Conservation (phyloP, 1,140 invertebrate genomes). For the Drosophila punjabiensis region DNA sequence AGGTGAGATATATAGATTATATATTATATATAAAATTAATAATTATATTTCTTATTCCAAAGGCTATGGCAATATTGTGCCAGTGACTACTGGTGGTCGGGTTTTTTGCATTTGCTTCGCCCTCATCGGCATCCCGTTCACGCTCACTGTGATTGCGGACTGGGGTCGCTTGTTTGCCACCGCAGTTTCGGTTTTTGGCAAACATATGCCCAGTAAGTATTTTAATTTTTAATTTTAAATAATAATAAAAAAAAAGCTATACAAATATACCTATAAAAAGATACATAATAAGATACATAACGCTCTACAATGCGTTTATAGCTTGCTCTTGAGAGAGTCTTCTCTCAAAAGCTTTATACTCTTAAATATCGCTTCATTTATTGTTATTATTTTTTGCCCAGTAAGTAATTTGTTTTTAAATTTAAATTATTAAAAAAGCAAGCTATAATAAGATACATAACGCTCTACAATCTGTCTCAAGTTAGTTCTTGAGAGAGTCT, state of each 20-base stretch:
- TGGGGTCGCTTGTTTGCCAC: slow-evolving; percentile 95
- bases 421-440: too few species aligned
- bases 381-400: not conserved
- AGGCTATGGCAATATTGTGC: slow-evolving; percentile 98
- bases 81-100: slow-evolving; percentile 93
- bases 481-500: not conserved
- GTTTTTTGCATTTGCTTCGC: slow-evolving; percentile 97
- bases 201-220: slow-evolving; percentile 86
- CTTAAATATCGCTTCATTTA: not conserved
- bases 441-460: not conserved
- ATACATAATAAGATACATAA: not conserved
- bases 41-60: slow-evolving; percentile 56
- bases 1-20: slow-evolving; percentile 86
- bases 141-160: slow-evolving; percentile 96
- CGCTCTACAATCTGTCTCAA: not conserved
- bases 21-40: not conserved
- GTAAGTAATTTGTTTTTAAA: too few species aligned
- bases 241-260: too few species aligned
- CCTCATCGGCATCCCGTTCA: slow-evolving; percentile 96
- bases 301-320: not conserved
- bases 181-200: slow-evolving; percentile 89
- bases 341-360: not conserved
- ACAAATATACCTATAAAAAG: too few species aligned
- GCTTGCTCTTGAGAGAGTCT: not conserved
- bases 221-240: not conserved